Conservation (phyloP, 1,140 invertebrate genomes). For the Dufourea novaeangliae region DNA sequence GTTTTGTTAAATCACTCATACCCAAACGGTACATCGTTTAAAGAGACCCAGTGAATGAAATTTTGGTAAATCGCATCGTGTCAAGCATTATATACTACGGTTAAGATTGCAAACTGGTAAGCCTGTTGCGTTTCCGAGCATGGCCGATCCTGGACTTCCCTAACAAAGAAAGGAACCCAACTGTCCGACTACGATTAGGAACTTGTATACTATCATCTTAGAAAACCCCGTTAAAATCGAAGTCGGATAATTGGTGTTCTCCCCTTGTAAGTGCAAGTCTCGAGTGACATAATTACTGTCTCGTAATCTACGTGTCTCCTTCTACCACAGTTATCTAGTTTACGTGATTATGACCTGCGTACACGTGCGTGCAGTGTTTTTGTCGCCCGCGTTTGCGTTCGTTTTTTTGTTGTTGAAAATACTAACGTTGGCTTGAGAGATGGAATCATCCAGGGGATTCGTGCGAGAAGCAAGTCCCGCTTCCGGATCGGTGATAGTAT, state of each 20-base stretch:
- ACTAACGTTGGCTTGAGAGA: slow-evolving; percentile 79
- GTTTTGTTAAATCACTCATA: slow-evolving; percentile 6
- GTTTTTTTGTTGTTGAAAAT: too few species aligned
- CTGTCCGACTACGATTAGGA: slow-evolving; percentile 19
- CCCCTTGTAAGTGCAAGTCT: too few species aligned
- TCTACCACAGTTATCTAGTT: slow-evolving; percentile 44
- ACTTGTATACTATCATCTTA: too few species aligned
- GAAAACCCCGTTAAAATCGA: too few species aligned
- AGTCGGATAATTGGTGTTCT: too few species aligned
- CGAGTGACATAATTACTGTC: slow-evolving; percentile 7
- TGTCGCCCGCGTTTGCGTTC: neutral
- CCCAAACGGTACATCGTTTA: neutral
- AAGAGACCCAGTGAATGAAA: too few species aligned
- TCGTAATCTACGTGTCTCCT: slow-evolving; percentile 14
- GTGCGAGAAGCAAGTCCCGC: slow-evolving; percentile 74
- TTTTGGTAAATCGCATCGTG: too few species aligned
- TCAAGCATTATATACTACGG: too few species aligned
- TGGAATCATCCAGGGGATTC: slow-evolving; percentile 74
- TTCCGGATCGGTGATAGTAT: slow-evolving; percentile 68
- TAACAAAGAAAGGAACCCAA: slow-evolving; percentile 1
- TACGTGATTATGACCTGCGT: neutral
- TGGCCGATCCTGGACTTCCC: slow-evolving; percentile 27
- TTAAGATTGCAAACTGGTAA: slow-evolving; percentile 3
- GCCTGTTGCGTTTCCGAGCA: slow-evolving; percentile 14
- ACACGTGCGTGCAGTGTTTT: too few species aligned